Base-by-base conservation (phyloP, 2,113 vertebrate species). In the Nothobranchius kuhntae region DNA sequence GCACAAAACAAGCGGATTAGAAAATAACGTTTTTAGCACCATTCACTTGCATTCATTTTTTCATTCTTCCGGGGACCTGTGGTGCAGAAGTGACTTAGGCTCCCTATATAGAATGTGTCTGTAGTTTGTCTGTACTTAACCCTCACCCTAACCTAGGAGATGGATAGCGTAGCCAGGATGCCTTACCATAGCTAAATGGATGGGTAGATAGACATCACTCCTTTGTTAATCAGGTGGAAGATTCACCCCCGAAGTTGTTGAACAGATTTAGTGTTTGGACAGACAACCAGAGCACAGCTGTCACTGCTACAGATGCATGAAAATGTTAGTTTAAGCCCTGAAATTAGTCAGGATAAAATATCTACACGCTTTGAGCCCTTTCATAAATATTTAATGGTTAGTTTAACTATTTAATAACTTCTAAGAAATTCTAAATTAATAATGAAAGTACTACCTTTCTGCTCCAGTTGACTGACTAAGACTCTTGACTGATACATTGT, bases 401-500 rank as follows among this genome's bases (percentile, higher is more conserved):
- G 5, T 42, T 56, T 6, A 4, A 21, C 5, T 9, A 13, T 35
- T 61, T 35, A 6, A 52, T 44, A 50, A 15, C 53, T 48, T 55
- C 2, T 61, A 38, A 65, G 36, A 71, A 61, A 26, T 38, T 2
- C 12, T 24, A 17, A 13, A 51, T 68, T 15, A 26, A 62, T 60
- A 48, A 26, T 14, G 9, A 7, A 66, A 54, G 35, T 12, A 30
- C 57, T 45, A 9, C 30, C 13, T 30, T 64, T 47, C 13, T 46
- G 3, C 1, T 17, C 0, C 7, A 30, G 30, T 47, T 68, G 12
- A 50, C 51, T 26, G 38, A 67, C 7, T 54, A 9, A 26, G 36
- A 66, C 63, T 24, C 47, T 50, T 9, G 2, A 26, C 44, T 46
- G 53, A 62, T 36, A 47, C 17, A 66, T 61, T 7, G 53, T 30